These are phyloP conservation scores for Sebastiscus albofasciatus DNA, from an alignment of 2,797 vertebrate species.

Conservation along the genomic window DNA sequence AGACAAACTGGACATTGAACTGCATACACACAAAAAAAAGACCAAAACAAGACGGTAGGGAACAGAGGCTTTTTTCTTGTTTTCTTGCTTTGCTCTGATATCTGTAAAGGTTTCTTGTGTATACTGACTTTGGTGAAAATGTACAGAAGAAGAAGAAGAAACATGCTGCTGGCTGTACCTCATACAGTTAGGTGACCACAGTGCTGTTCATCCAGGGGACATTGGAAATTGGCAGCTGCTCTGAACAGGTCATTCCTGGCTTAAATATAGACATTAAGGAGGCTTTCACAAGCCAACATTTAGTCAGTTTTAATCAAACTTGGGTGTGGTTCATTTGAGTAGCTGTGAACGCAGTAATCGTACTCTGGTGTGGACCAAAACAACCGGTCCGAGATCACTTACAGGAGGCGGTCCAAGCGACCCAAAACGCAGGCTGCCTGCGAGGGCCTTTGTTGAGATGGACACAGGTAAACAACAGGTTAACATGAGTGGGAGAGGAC, in stretches of 20 bases:
- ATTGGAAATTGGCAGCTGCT: slow-evolving; percentile 75
- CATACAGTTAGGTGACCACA: slow-evolving; percentile 34
- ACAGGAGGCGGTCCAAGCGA: too few relatives aligned
- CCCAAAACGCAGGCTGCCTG: too few relatives aligned
- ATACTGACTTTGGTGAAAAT: slow-evolving; percentile 28
- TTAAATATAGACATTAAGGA: slow-evolving; percentile 25
- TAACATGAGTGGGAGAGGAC: too few relatives aligned
- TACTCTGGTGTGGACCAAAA: too few relatives aligned
- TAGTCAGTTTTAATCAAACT: too few relatives aligned
- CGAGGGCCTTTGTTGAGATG: too few relatives aligned
- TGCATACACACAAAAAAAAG: slow-evolving; percentile 21
- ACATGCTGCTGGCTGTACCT: slow-evolving; percentile 36
- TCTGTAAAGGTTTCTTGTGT: slow-evolving; percentile 28
- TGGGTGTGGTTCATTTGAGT: too few relatives aligned
- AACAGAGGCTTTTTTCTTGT: slow-evolving; percentile 9
- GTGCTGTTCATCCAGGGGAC: slow-evolving; percentile 27
- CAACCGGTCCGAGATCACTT: too few relatives aligned
- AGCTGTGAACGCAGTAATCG: too few relatives aligned
- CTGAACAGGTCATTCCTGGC: slow-evolving; percentile 43
- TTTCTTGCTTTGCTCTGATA: slow-evolving; percentile 27
- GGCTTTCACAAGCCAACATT: too few relatives aligned
- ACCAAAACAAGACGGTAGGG: slow-evolving; percentile 1
- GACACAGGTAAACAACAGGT: too few relatives aligned
- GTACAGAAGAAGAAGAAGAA: slow-evolving; percentile 26
- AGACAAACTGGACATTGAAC: slow-evolving; percentile 56